A percentile compares a stretch with the other conserved stretches of the same genome.
phyloP scores from a whole-genome alignment of 2,113 vertebrate species.

The Corythornis vintsioides region DNA sequence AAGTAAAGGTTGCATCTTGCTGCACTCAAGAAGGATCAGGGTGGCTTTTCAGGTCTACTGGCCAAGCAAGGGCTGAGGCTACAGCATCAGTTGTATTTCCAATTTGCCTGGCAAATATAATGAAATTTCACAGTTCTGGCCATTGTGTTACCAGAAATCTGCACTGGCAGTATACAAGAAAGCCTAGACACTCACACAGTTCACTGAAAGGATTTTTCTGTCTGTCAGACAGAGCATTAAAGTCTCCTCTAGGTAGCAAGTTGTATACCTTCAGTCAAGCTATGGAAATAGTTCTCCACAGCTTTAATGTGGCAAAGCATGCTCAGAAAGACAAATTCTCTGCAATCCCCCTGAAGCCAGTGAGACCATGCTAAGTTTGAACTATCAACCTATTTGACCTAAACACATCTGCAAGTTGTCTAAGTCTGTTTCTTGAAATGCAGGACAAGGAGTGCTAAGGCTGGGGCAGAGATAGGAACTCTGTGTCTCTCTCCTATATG shows the following conservation, averaged over 20 bases:
- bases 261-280: constrained; percentile 42
- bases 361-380: background rate
- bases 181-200: constrained; percentile 30
- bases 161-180: constrained; percentile 27
- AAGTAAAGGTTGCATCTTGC: constrained; percentile 46
- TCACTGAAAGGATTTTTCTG: constrained; percentile 60
- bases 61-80: constrained; percentile 27
- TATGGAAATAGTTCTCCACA: constrained; percentile 28
- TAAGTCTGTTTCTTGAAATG: background rate
- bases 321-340: background rate
- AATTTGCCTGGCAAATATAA: constrained; percentile 59
- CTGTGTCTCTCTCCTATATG: background rate
- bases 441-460: background rate
- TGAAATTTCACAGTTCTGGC: constrained; percentile 53
- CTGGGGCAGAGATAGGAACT: background rate
- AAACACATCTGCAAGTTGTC: background rate
- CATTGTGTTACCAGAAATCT: constrained; percentile 38
- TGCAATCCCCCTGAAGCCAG: background rate
- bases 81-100: constrained; percentile 34
- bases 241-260: constrained; percentile 46
- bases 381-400: background rate
- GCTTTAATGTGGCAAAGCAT: constrained; percentile 45
- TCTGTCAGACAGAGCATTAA: constrained; percentile 56
- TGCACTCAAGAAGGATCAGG: background rate
- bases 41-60: constrained; percentile 56